These are phyloP conservation scores for Dermolepida albohirtum DNA, from an alignment of 2,888 invertebrate species.

Conservation along the genomic window DNA sequence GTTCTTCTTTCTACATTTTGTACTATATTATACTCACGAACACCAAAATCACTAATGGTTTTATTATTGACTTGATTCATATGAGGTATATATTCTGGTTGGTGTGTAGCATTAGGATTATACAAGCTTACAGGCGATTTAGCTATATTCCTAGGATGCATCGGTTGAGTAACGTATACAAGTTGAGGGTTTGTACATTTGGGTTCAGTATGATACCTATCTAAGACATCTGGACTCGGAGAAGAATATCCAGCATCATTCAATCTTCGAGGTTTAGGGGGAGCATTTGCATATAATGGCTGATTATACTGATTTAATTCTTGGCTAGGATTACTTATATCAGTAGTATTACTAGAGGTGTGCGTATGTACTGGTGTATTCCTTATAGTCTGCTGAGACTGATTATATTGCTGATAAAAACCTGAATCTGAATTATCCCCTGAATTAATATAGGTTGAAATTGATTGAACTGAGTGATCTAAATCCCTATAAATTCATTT, in stretches of 20 bases:
- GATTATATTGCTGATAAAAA: constrained; percentile 48
- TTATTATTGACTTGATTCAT: constrained; percentile 38
- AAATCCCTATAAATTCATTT: constrained; percentile 48
- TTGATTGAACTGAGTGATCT: constrained; percentile 46
- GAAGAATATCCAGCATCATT: constrained; percentile 81
- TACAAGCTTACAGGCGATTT: constrained; percentile 60
- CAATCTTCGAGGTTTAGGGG: constrained; percentile 86
- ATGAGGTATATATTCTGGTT: constrained; percentile 46
- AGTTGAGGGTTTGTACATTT: constrained; percentile 66
- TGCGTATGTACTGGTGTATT: constrained; percentile 57
- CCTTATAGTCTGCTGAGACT: constrained; percentile 41
- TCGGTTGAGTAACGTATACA: constrained; percentile 53
- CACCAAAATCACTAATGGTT: constrained; percentile 56
- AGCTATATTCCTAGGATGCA: constrained; percentile 60
- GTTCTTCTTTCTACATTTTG: constrained; percentile 76
- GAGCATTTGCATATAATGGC: constrained; percentile 90
- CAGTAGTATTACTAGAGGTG: constrained; percentile 58
- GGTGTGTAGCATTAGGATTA: constrained; percentile 46
- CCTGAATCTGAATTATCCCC: constrained; percentile 51
- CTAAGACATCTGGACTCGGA: constrained; percentile 74
- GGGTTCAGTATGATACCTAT: constrained; percentile 67
- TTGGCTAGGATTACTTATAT: constrained; percentile 59
- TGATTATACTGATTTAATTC: constrained; percentile 68
- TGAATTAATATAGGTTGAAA: constrained; percentile 44
- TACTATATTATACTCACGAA: constrained; percentile 49